Percentiles rank a stretch among this genome's conserved stretches.
Evolutionary conservation across 2,888 invertebrate genomes (phyloP).

Genomic region (Pollenia amentaria): DNA sequence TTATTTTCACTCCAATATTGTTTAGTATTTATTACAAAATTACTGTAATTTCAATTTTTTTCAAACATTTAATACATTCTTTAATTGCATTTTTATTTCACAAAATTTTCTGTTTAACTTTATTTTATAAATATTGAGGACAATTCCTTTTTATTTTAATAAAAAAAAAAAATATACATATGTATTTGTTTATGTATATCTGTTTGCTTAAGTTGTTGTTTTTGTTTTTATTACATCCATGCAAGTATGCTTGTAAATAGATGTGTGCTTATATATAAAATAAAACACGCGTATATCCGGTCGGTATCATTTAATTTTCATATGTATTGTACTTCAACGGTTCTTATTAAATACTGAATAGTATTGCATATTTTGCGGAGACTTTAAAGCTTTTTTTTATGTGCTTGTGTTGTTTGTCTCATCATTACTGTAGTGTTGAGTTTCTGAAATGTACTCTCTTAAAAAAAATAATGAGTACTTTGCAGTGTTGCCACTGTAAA

Average conservation of each 20-base stretch:
- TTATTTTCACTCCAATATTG: conserved; percentile 52
- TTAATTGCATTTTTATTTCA: neutral
- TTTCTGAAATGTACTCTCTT: neutral
- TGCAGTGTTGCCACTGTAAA: too few species aligned
- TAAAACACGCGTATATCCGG: conserved; percentile 65
- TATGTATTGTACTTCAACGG: conserved; percentile 65
- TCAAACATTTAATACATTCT: conserved; percentile 17
- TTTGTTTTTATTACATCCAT: conserved; percentile 40
- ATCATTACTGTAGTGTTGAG: conserved; percentile 60
- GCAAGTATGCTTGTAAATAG: conserved; percentile 26
- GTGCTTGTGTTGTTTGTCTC: conserved; percentile 9
- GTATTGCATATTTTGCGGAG: conserved; percentile 67
- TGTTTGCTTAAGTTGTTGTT: conserved; percentile 48
- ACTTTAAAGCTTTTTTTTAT: conserved; percentile 67
- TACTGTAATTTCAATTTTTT: conserved; percentile 22
- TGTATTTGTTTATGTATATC: neutral
- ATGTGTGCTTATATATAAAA: conserved; percentile 52
- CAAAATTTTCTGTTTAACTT: neutral
- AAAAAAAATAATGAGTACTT: neutral
- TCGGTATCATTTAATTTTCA: conserved; percentile 50
- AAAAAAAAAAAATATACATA: neutral
- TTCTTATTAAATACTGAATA: conserved; percentile 68
- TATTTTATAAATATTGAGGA: conserved; percentile 39
- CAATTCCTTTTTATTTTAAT: conserved; percentile 20
- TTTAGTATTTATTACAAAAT: conserved; percentile 12